phyloP scores from a whole-genome alignment of 2,888 invertebrate genomes.

The Slavum lentiscoides region DNA sequence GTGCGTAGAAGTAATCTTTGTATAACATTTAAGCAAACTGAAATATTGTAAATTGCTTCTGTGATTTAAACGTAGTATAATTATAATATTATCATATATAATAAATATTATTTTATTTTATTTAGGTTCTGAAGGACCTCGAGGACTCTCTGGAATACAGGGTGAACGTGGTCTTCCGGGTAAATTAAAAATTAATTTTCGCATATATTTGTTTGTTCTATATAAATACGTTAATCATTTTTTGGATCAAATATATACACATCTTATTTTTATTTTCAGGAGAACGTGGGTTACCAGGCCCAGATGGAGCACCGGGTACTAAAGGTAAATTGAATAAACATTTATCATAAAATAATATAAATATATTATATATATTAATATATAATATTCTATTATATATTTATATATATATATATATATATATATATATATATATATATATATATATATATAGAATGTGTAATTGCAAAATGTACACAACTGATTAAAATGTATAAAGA shows the following conservation, averaged over 20 bases:
- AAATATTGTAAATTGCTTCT: not conserved
- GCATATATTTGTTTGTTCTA: not conserved
- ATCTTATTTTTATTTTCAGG: slow-evolving; percentile 61
- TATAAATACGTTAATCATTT: not conserved
- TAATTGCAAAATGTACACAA: not conserved
- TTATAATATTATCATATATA: too few relatives aligned
- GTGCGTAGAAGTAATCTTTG: too few relatives aligned
- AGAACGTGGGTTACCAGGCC: slow-evolving; percentile 63
- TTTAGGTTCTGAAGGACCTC: slow-evolving; percentile 68
- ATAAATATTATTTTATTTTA: not conserved
- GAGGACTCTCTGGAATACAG: slow-evolving; percentile 70
- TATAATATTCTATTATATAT: too few relatives aligned
- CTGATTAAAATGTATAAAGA: not conserved
- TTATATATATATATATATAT: too few relatives aligned
- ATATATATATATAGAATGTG: not conserved
- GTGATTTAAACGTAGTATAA: not conserved
- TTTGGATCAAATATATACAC: not conserved
- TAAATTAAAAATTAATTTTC: not conserved
- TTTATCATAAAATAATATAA: not conserved
- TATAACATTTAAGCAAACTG: not conserved
- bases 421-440: not conserved
- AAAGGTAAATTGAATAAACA: slow-evolving; percentile 64
- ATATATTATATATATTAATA: too few relatives aligned
- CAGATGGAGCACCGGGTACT: slow-evolving; percentile 74
- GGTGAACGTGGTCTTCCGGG: slow-evolving; percentile 73